Percentiles rank a stretch among this genome's conserved stretches.
Evolutionary conservation across 2,113 vertebrate species (phyloP).

Genomic region (Rhombomys opimus): DNA sequence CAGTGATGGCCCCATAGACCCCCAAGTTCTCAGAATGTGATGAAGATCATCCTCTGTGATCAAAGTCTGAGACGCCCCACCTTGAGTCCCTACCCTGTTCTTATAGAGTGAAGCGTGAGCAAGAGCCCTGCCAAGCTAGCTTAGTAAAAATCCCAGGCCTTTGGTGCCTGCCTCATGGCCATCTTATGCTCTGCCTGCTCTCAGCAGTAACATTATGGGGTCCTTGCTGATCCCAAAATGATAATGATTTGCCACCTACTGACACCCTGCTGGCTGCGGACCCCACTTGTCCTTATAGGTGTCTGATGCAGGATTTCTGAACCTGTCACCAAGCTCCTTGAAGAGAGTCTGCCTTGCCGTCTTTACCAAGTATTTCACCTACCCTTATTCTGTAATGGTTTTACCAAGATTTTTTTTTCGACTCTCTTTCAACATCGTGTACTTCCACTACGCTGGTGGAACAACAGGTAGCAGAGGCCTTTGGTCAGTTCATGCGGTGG

Average conservation of each 20-base stretch:
- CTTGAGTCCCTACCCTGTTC: background rate
- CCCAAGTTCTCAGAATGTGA: background rate
- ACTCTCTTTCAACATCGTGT: rapidly evolving
- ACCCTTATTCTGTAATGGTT: background rate
- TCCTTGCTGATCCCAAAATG: background rate
- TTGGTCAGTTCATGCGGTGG: rapidly evolving
- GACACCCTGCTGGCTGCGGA: background rate
- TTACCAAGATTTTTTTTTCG: background rate
- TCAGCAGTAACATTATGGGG: background rate
- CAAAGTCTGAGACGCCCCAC: background rate
- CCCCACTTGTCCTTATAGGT: background rate
- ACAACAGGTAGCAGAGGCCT: rapidly evolving
- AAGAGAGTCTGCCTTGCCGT: background rate
- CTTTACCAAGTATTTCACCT: background rate
- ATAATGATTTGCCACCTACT: background rate
- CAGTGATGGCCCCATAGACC: rapidly evolving
- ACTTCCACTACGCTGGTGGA: background rate
- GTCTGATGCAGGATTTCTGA: background rate
- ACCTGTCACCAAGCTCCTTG: too few species aligned
- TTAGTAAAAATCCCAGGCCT: background rate
- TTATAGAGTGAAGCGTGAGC: background rate
- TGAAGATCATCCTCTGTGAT: background rate
- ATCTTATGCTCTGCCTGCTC: background rate
- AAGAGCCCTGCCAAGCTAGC: background rate
- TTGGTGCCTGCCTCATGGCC: background rate